Percentiles rank a stretch among this genome's conserved stretches.
Evolutionary conservation across 37 sponge, comb jelly and placozoan genomes (phyloP).

Genomic region (Geodia barretti): DNA sequence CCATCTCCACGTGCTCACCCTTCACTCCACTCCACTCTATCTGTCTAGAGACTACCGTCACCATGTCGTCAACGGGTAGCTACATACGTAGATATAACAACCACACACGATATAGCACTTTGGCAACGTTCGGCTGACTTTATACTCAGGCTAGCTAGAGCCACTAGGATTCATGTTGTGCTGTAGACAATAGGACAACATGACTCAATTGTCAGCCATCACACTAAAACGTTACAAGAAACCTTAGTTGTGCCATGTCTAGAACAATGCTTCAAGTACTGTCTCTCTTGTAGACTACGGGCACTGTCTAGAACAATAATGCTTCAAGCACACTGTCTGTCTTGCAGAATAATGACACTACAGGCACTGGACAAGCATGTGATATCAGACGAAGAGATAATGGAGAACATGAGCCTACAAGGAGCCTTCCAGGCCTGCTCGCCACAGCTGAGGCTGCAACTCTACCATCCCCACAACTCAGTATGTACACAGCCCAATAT

Average conservation of each 20-base stretch:
- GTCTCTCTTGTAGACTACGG: no score
- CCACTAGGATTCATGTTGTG: no score
- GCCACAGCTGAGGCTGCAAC: slow-evolving; percentile 25
- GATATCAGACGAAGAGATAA: slow-evolving; percentile 84
- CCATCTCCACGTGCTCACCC: slow-evolving; percentile 65
- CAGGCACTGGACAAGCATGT: slow-evolving; percentile 79
- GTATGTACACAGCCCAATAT: slow-evolving; percentile 13
- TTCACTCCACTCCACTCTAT: slow-evolving; percentile 75
- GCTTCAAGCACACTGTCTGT: neutral
- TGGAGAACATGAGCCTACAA: slow-evolving; percentile 64
- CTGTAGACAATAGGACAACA: no score
- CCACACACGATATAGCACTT: no score
- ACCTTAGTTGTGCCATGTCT: no score
- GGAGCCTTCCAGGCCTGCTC: slow-evolving; percentile 43
- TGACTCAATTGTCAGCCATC: no score
- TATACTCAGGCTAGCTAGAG: no score
- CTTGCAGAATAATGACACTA: slow-evolving; percentile 53
- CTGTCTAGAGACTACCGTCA: slow-evolving; percentile 74
- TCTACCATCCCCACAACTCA: slow-evolving; percentile 13
- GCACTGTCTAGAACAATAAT: no score
- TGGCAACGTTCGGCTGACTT: no score
- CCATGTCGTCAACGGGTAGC: slow-evolving; percentile 77
- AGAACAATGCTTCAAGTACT: no score
- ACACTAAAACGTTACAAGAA: no score
- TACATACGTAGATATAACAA: slow-evolving; percentile 17